phyloP scores from a whole-genome alignment of 2,888 invertebrate genomes.

The Parascotia fuliginaria region DNA sequence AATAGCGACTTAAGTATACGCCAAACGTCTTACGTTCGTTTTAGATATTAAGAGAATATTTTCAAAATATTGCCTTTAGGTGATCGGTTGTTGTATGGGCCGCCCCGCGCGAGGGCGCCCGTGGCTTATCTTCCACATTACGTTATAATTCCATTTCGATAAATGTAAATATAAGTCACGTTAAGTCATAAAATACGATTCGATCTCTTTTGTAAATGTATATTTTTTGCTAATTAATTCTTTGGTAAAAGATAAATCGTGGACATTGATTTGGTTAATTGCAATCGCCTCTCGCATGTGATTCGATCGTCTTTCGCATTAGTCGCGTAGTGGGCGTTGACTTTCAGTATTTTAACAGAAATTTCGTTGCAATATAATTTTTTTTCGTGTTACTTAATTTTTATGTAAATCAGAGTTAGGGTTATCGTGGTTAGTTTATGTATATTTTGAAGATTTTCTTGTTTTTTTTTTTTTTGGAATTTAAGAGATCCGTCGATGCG shows the following conservation, averaged over 20 bases:
- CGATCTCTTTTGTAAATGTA: conserved; percentile 85
- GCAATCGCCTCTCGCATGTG: conserved; percentile 56
- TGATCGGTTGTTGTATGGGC: conserved; percentile 64
- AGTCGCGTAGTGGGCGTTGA: conserved; percentile 51
- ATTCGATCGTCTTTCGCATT: conserved; percentile 41
- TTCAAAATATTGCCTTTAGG: conserved; percentile 85
- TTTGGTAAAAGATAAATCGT: conserved; percentile 49
- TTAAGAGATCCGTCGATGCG: conserved; percentile 72
- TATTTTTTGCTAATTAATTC: conserved; percentile 80
- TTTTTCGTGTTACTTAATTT: conserved; percentile 77
- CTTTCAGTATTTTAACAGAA: conserved; percentile 61
- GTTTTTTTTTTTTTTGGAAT: conserved; percentile 53
- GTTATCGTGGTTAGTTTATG: conserved; percentile 74
- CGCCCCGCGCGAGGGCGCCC: conserved; percentile 33
- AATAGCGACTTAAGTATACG: conserved; percentile 85
- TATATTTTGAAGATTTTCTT: conserved; percentile 75
- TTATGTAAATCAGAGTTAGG: conserved; percentile 80
- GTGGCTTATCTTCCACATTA: conserved; percentile 81
- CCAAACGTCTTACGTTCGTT: conserved; percentile 85
- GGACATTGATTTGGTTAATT: conserved; percentile 48
- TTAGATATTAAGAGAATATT: conserved; percentile 80
- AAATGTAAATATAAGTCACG: conserved; percentile 83
- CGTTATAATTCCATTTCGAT: conserved; percentile 84
- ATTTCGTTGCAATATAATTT: conserved; percentile 81
- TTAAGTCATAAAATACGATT: conserved; percentile 83